Base-by-base conservation (phyloP, 2,797 vertebrate genomes). In the Helostoma temminkii region DNA sequence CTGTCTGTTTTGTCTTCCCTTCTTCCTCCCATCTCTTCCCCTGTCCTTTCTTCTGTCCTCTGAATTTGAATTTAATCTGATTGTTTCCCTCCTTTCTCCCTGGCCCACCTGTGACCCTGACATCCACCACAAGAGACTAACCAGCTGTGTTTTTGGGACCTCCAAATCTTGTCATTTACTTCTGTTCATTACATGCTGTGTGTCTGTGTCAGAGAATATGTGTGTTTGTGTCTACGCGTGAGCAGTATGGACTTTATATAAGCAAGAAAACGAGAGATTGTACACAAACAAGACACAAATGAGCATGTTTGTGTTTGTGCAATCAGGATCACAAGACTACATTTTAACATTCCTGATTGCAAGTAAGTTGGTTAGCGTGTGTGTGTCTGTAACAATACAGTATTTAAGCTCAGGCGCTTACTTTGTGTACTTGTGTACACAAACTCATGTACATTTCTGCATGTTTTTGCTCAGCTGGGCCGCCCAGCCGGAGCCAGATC, bases 121-220 rank as follows among this genome's bases (percentile, higher is more conserved):
- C 87, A 69, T 87, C 64, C 80, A 47, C 84, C 68, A 15, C 88
- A 60, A 81, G 88, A 89, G 36, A 67, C 36, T 4, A 47, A 47
- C 48, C 91, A 91, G 91, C 91, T 92, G 91, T 91, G 91, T 91
- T 89, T 91, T 89, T 91, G 66, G 85, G 72, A 45, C 79, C 84
- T 81, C 57, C 70, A 66, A 73, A 19, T 3, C 30, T 79, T 57
- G 54, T 41, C 45, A 7, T 86, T 79, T 81, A 78, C 81, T 57
- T 71, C 71, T 87, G 84, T 87, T 84, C 86, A 88, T 66, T 77
- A 63, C 74, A 56, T 18, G 18, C 63, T 19, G 54, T 49, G 59
- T 67, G 41, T 50, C 30, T 60, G 53, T 59, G 61, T 48, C 37
- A 37, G 36, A 37, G 36, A 37, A 4, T 34, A 28, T 37, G 25